Conservation (phyloP, 1,140 invertebrate species). For the Geopemphigus sp. region DNA sequence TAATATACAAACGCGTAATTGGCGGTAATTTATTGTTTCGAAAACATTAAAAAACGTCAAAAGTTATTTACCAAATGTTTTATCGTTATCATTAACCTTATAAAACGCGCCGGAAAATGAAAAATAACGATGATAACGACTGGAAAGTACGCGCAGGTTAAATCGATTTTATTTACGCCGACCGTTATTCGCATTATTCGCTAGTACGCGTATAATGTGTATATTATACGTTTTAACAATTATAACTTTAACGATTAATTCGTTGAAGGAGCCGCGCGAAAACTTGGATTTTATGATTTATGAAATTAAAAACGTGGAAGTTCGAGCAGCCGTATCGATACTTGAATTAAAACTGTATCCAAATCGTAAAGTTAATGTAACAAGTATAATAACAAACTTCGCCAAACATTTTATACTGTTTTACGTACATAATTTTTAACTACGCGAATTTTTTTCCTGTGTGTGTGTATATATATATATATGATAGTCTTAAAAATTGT, state of each 20-base stretch:
- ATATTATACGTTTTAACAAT: not conserved
- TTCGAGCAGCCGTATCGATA: not conserved
- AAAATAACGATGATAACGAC: not conserved
- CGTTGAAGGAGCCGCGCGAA: not conserved
- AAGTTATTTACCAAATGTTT: conserved; percentile 29
- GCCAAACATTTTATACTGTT: not conserved
- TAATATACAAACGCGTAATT: too few relatives aligned
- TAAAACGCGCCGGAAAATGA: not conserved
- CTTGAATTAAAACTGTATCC: not conserved
- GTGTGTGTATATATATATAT: too few relatives aligned
- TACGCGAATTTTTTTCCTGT: not conserved
- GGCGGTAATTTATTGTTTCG: conserved; percentile 10
- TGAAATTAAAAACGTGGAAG: not conserved
- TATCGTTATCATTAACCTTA: not conserved
- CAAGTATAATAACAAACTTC: not conserved
- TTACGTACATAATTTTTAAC: too few relatives aligned
- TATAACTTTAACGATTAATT: not conserved
- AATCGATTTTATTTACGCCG: conserved; percentile 11
- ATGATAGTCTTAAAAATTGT: too few relatives aligned
- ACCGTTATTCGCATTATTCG: not conserved
- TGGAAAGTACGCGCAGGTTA: not conserved
- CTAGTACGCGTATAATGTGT: not conserved
- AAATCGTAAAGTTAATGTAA: not conserved
- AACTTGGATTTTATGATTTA: not conserved
- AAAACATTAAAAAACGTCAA: conserved; percentile 2